Evolutionary conservation across 2,113 vertebrate species (phyloP).

Genomic region (Lamprotornis superbus): DNA sequence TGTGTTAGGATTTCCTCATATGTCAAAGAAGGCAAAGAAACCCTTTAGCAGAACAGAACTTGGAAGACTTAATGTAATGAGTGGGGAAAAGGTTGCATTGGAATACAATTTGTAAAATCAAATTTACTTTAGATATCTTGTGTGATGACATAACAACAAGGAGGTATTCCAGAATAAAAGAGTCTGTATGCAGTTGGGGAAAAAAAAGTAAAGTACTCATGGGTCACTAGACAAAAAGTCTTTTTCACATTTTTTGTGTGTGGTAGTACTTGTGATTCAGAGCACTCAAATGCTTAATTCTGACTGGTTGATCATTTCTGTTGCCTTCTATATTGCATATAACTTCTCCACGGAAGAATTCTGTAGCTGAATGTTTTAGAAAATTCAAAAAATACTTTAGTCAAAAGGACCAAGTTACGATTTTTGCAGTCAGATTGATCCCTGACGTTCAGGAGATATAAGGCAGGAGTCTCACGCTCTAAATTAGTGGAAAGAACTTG

Average conservation of each 20-base stretch:
- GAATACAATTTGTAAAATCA: not conserved
- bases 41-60: not conserved
- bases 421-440: not conserved
- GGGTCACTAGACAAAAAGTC: not conserved
- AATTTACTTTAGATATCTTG: accelerated
- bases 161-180: not conserved
- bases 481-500: not conserved
- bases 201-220: not conserved
- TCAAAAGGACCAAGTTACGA: not conserved
- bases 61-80: not conserved
- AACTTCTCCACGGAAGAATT: not conserved
- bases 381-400: not conserved
- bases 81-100: not conserved
- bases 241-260: not conserved
- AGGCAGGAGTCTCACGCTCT: not conserved
- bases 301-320: not conserved
- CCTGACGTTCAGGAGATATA: not conserved
- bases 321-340: not conserved
- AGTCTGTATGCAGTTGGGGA: not conserved
- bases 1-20: not conserved
- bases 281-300: not conserved
- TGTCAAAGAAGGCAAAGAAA: not conserved
- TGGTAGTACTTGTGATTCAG: not conserved
- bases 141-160: not conserved
- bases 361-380: not conserved